Base-by-base conservation (phyloP, 2,113 vertebrate genomes). In the Mionectes macconnelli region DNA sequence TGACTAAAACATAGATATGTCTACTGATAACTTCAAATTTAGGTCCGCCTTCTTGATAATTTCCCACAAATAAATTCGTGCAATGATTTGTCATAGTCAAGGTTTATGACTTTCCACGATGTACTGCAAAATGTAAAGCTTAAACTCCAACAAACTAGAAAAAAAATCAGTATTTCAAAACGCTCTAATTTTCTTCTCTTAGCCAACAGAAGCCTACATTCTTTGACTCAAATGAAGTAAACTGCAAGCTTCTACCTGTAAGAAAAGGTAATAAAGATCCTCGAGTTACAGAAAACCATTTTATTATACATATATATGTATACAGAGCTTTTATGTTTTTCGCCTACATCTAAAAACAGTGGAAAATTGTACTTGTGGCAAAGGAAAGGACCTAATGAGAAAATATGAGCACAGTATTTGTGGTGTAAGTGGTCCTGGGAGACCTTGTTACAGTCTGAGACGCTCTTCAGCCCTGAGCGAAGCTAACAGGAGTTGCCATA, bases 391-490 rank as follows among this genome's bases (percentile, higher is more conserved):
- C 96, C 93, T 98, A 98, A 98, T 97, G 97, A 98, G 98, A 97
- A 98, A 98, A 98, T 97, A 98, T 97, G 98, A 98, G 97, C 97
- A 94, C 73, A 80, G 23, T 91, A 96, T 96, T 97, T 97, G 97
- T 76, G 87, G 96, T 69, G 84, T 95, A 96, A 97, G 97, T 95
- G 96, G 96, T 98, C 98, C 98, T 98, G 73, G 44, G 98, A 99
- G 99, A 98, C 98, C 98, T 98, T 98, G 98, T 99, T 99, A 99
- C 98, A 96, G 97, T 94, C 97, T 96, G 97, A 97, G 98, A 98
- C 90, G 96, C 94, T 96, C 96, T 97, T 98, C 83, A 95, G 98
- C 96, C 97, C 98, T 60, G 84, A 97, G 94, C 63, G 70, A 98
- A 98, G 91, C 97, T 99, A 99, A 99, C 97, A 98, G 98, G 98